Evolutionary conservation across 2,888 invertebrate genomes (phyloP), one percentile per base, ranked within the genome.

Genomic region (Unio delphinus): DNA sequence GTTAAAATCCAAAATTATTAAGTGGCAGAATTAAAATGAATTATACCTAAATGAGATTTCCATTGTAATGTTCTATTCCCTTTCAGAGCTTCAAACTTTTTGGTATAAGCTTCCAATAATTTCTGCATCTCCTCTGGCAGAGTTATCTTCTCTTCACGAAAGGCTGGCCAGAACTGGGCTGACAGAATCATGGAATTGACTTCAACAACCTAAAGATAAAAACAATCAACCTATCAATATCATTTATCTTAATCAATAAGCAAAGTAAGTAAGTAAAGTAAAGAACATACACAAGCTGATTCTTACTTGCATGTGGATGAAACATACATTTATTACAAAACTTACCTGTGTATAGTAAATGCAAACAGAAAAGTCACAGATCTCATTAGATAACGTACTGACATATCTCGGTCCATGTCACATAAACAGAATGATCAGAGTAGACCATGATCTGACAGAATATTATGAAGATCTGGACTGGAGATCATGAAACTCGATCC

Each of bases 131-230:
- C 92, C 54, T 93, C 92, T 0, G 98, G 98, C 63, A 98, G 90
- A 86, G 96, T 95, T 26, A 98, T 91, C 80, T 95, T 95, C 90
- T 98, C 97, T 89, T 98, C 97, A 88, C 97, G 96, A 82, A 98
- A 97, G 15, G 95, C 94, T 1, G 99, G 99, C 99, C 99, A 99
- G 91, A 98, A 99, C 89, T 99, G 98, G 3, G 97, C 96, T 0
- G 98, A 99, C n/a, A 99, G 92, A 80, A 99, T 96, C 91, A 98
- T 93, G 1, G 96, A 95, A 79, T 94, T 94, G 54, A 95, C 92
- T 34, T 93, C 93, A 76, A 95, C 93, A 61, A 91, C 90, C 90
- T 93, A 87, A 18, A 83, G 75, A 30, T 60, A 64, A 65, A 34
- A 28, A 34, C 20, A 20, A 59, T 26, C 2, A 65, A 61, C 26